Percentiles rank a stretch among this genome's conserved stretches.
Evolutionary conservation across 2,888 invertebrate genomes (phyloP).

Genomic region (Eupithecia subumbrata): DNA sequence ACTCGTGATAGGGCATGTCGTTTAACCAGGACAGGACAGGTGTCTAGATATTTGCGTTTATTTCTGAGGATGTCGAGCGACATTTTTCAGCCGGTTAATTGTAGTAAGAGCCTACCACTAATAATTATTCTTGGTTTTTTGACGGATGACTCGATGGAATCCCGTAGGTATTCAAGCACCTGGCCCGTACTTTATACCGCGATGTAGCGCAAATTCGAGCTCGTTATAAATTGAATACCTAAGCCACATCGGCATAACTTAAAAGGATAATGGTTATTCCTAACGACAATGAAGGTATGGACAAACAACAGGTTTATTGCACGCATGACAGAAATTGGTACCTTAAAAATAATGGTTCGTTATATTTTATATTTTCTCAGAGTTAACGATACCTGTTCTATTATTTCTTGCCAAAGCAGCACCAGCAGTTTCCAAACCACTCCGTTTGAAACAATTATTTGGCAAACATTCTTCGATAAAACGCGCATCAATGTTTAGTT

Average conservation of each 20-base stretch:
- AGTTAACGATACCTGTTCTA: conserved; percentile 10
- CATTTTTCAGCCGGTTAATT: conserved; percentile 79
- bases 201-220: conserved; percentile 49
- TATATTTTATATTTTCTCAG: background rate
- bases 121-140: conserved; percentile 73
- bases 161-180: conserved; percentile 66
- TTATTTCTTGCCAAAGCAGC: conserved; percentile 26
- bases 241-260: conserved; percentile 31
- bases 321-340: background rate
- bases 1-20: conserved; percentile 55
- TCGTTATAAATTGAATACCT: conserved; percentile 41
- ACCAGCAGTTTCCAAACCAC: conserved; percentile 39
- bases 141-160: conserved; percentile 63
- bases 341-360: background rate
- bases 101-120: conserved; percentile 60
- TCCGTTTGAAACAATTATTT: conserved; percentile 49
- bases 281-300: conserved; percentile 8
- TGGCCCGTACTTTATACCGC: conserved; percentile 53
- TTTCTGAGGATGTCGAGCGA: conserved; percentile 71
- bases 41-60: conserved; percentile 62
- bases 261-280: conserved; percentile 27
- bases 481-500: conserved; percentile 54
- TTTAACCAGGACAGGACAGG: conserved; percentile 62
- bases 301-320: conserved; percentile 16
- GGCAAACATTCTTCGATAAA: conserved; percentile 56